Evolutionary conservation across 2,888 invertebrate genomes (phyloP).

Genomic region (Mythimna loreyi): DNA sequence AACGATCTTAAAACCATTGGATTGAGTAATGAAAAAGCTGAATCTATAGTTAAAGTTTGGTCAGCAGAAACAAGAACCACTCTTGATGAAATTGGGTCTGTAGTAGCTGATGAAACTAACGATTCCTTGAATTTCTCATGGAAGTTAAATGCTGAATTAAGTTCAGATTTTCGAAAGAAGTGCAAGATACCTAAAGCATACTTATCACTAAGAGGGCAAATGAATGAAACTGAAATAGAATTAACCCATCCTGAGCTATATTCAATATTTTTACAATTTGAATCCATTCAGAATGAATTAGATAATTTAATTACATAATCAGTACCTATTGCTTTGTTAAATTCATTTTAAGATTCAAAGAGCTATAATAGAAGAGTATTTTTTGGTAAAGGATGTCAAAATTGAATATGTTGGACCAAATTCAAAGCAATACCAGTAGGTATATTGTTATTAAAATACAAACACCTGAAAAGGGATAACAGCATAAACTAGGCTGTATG

Average conservation of each 20-base stretch:
- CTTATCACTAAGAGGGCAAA: conserved; percentile 70
- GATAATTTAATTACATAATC: conserved; percentile 78
- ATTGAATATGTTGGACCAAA: conserved; percentile 2
- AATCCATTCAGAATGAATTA: conserved; percentile 85
- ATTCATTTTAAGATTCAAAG: neutral
- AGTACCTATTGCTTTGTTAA: neutral
- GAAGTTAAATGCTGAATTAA: conserved; percentile 85
- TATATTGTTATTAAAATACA: neutral
- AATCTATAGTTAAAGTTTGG: conserved; percentile 83
- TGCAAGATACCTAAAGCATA: conserved; percentile 85
- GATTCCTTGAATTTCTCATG: conserved; percentile 78
- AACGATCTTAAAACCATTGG: conserved; percentile 79
- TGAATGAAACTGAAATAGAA: conserved; percentile 79
- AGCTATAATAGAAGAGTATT: neutral
- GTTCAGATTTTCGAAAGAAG: conserved; percentile 84
- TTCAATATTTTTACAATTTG: conserved; percentile 84
- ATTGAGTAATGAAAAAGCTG: conserved; percentile 79
- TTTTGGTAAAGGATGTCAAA: neutral
- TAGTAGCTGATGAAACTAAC: conserved; percentile 67
- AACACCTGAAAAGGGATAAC: neutral
- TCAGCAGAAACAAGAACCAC: conserved; percentile 81
- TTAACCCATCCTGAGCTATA: conserved; percentile 84
- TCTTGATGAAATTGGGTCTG: conserved; percentile 77
- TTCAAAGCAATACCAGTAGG: conserved; percentile 15
- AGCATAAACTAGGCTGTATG: neutral